Evolutionary conservation across 2,113 vertebrate species (phyloP).

Genomic region (Abramis brama): DNA sequence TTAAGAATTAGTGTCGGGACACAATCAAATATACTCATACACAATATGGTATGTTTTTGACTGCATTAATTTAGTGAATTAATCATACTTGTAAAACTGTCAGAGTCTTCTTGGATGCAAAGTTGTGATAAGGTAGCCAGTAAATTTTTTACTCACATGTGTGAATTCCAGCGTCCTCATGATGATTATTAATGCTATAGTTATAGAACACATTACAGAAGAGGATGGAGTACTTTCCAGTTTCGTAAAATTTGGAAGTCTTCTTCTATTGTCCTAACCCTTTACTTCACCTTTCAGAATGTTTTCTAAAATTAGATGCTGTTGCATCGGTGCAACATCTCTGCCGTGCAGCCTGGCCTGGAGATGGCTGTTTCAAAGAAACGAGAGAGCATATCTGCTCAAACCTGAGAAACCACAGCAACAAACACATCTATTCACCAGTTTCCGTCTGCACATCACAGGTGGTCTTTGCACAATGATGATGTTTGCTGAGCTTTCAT

Average conservation of each 20-base stretch:
- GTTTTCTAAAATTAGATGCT: neutral
- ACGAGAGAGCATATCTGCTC: neutral
- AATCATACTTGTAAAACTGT: neutral
- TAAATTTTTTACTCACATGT: neutral
- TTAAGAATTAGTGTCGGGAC: neutral
- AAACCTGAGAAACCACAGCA: conserved; percentile 30
- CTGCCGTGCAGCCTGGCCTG: neutral
- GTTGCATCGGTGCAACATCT: neutral
- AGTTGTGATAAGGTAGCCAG: neutral
- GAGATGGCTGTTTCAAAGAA: neutral
- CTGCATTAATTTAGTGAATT: too few species aligned
- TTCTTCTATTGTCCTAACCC: neutral
- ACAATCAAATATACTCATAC: neutral
- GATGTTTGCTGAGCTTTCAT: neutral
- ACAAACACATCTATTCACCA: neutral
- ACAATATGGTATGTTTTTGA: neutral
- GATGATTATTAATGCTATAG: neutral
- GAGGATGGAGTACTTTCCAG: conserved; percentile 17
- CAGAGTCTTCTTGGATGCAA: neutral
- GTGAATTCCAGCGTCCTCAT: neutral
- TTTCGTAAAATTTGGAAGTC: neutral
- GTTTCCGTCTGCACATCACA: conserved; percentile 10
- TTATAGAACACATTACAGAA: neutral
- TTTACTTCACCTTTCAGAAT: neutral
- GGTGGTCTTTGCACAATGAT: neutral